phyloP scores from a whole-genome alignment of 2,888 invertebrate species.

The Caenorhabditis sp. region DNA sequence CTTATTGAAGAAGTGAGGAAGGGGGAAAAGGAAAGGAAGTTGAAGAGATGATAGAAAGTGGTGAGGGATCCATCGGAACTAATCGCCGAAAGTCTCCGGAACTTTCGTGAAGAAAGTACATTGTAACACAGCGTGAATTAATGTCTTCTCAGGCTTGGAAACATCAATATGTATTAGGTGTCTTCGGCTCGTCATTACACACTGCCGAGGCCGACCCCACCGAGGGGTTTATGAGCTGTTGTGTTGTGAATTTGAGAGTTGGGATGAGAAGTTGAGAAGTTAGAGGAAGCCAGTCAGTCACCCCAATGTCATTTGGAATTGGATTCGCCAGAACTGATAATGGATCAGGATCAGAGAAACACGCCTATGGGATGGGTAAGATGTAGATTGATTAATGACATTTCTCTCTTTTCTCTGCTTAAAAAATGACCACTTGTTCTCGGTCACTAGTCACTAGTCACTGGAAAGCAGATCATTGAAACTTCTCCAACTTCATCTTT shows the following conservation, averaged over 20 bases:
- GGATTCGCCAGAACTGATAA: conserved; percentile 35
- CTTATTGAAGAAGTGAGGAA: conserved; percentile 11
- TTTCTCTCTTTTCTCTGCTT: conserved; percentile 7
- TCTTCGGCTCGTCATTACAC: conserved; percentile 24
- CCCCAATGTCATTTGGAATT: background rate
- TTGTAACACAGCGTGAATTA: conserved; percentile 55
- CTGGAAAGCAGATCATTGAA: background rate
- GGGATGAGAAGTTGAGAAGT: too few relatives aligned
- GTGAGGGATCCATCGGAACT: background rate
- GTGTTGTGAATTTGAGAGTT: too few relatives aligned
- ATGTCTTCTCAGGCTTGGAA: conserved; percentile 11
- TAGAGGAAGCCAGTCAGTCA: too few relatives aligned
- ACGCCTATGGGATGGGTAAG: background rate
- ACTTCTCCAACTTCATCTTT: too few relatives aligned
- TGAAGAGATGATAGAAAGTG: background rate
- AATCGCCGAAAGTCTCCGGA: too few relatives aligned
- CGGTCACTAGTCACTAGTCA: background rate
- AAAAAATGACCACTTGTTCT: conserved; percentile 52
- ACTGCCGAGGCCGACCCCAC: conserved; percentile 30
- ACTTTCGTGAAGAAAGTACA: conserved; percentile 22
- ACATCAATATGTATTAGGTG: conserved; percentile 37
- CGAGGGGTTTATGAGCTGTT: conserved; percentile 41
- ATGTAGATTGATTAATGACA: conserved; percentile 36
- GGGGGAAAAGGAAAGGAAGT: conserved; percentile 4
- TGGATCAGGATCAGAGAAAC: background rate